Evolutionary conservation across 1,140 invertebrate genomes (phyloP).

Genomic region (Megalonaias nervosa): DNA sequence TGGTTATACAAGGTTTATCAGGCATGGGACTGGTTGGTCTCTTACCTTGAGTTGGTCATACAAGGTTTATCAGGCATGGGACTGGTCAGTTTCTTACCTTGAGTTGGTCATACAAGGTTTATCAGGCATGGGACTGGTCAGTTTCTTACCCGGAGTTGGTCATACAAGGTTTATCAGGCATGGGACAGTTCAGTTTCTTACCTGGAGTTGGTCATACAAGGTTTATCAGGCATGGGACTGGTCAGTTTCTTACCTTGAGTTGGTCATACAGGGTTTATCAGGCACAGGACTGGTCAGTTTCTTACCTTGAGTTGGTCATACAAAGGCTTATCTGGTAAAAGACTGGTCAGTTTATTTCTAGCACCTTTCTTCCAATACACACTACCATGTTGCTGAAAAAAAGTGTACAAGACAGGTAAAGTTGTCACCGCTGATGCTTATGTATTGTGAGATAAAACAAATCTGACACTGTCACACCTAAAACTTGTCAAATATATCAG

Average conservation of each 20-base stretch:
- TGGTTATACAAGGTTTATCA: conserved; percentile 87
- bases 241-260: conserved; percentile 77
- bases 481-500: too few species aligned
- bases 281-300: conserved; percentile 80
- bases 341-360: conserved; percentile 76
- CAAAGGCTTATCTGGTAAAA: conserved; percentile 84
- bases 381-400: conserved; percentile 92
- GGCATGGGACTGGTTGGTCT: conserved; percentile 80
- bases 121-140: conserved; percentile 80
- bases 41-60: conserved; percentile 82
- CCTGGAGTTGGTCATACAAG: conserved; percentile 86
- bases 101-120: conserved; percentile 90
- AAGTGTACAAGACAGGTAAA: not conserved
- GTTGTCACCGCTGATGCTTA: too few species aligned
- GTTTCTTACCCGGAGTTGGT: conserved; percentile 79
- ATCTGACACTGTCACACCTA: too few species aligned
- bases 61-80: conserved; percentile 84
- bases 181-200: conserved; percentile 77
- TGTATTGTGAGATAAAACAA: too few species aligned
- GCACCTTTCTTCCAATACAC: conserved; percentile 92
- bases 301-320: conserved; percentile 82
- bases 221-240: conserved; percentile 81
- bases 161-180: conserved; percentile 83
- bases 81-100: conserved; percentile 75
- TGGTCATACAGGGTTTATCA: conserved; percentile 88